phyloP scores from a whole-genome alignment of 1,140 invertebrate species.

The Portunus trituberculatus region DNA sequence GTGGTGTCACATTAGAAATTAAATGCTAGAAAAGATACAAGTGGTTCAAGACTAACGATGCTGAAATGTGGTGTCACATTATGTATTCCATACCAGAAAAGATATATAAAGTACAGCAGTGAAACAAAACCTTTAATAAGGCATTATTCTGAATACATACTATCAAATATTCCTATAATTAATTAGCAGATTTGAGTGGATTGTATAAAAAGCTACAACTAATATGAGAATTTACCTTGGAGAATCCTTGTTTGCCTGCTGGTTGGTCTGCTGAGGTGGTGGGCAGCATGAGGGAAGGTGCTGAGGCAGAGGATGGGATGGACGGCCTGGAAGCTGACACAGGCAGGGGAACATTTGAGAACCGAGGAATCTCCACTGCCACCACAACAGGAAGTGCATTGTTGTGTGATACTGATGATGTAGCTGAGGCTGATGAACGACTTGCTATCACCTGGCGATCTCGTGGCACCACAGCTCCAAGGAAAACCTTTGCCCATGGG shows the following conservation, averaged over 20 bases:
- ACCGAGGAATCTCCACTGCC: constrained; percentile 74
- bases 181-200: not conserved
- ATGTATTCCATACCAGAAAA: too few species aligned
- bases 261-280: not conserved
- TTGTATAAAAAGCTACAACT: not conserved
- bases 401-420: constrained; percentile 54
- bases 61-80: not conserved
- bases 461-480: constrained; percentile 69
- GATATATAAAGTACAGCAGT: too few species aligned
- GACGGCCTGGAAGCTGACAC: constrained; percentile 43
- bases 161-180: too few species aligned
- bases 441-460: constrained; percentile 63
- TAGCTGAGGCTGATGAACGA: constrained; percentile 35
- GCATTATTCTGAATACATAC: not conserved
- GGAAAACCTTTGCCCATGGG: constrained; percentile 56
- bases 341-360: constrained; percentile 76
- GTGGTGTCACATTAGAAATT: not conserved
- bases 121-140: too few species aligned
- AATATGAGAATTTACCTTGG: constrained; percentile 46
- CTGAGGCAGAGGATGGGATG: constrained; percentile 54
- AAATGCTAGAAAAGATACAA: too few species aligned
- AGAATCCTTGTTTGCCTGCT: constrained; percentile 27
- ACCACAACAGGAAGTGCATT: constrained; percentile 73
- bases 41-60: too few species aligned
- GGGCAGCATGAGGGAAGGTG: constrained; percentile 48